Evolutionary conservation across 1,140 invertebrate genomes (phyloP), one percentile per base, ranked within the genome.

Genomic region (Leptopilina clavipes): DNA sequence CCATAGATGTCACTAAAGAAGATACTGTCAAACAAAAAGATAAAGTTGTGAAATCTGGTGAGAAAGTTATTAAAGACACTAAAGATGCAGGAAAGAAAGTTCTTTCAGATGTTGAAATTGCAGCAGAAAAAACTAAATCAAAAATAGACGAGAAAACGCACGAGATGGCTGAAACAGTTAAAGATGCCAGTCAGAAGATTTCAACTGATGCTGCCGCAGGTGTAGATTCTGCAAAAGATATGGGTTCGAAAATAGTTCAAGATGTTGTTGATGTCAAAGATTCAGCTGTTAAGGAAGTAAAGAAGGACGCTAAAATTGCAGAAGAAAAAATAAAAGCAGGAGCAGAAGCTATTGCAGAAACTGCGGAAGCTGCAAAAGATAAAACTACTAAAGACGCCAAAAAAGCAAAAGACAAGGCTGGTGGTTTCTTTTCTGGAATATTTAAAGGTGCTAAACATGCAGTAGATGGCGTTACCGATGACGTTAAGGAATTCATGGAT

Each of bases 221-320:
- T 18, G 73, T 75, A 22, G 70, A 71, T 12, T 44, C 17, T 43
- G 73, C 79, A 44, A 78, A 80, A 45, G 3, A 44, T 11, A 52
- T 19, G 14, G 19, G 25, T 11, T 19, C 74, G 40, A 59, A 74
- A 37, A 40, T 71, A 3, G 65, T 37, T 37, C n/a, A 59, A 59
- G 52, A 17, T 3, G 73, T 71, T 0, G 70, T 54, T 2, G 43
- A 75, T 65, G 48, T 52, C 0, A 79, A 78, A 43, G 73, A 74
- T 19, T 74, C 59, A 37, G 43, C 71, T 71, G 40, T 25, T 14
- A 37, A 48, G 14, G 70, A 76, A 73, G 25, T 72, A 81, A 85
- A 84, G 6, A 84, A 86, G 25, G 70, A 48, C 0, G 84, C 82
- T 43, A 84, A 83, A 0, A 86, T 85, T 19, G 56, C 75, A 0